A percentile compares a stretch with the other conserved stretches of the same genome.
phyloP scores from a whole-genome alignment of 2,797 vertebrate species.

The Sandelia bainsii region DNA sequence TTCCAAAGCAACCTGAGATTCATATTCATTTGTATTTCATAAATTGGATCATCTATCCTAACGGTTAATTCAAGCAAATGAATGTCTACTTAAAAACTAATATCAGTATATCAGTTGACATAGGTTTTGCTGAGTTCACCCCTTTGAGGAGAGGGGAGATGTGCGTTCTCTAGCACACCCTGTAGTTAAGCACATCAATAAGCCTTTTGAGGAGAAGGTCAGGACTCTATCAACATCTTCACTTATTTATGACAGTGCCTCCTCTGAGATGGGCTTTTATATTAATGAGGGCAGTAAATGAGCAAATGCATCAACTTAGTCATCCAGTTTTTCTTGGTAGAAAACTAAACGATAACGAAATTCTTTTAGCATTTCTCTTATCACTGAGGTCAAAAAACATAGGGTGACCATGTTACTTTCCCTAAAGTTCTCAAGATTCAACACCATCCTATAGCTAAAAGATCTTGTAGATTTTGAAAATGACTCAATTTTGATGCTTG shows the following conservation, averaged over 20 bases:
- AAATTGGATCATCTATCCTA: background rate
- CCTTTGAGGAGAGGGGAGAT: conserved; percentile 39
- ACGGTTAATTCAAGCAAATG: conserved; percentile 12
- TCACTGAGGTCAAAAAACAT: background rate
- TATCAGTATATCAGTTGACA: conserved; percentile 6
- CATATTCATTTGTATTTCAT: conserved; percentile 7
- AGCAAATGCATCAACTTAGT: conserved; percentile 11
- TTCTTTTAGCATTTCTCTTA: background rate
- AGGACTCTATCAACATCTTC: conserved; percentile 52
- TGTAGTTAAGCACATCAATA: conserved; percentile 61
- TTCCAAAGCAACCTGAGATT: background rate
- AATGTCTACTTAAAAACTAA: conserved; percentile 31
- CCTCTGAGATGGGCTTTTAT: conserved; percentile 26
- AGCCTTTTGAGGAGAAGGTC: conserved; percentile 60
- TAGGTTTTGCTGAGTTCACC: conserved; percentile 22
- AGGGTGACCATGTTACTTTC: background rate
- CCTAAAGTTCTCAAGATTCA: background rate
- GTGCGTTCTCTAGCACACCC: conserved; percentile 19
- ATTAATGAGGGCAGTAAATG: conserved; percentile 30
- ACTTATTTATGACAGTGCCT: conserved; percentile 70
- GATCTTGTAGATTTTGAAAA: background rate
- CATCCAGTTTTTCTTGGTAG: conserved; percentile 11
- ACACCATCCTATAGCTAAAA: background rate
- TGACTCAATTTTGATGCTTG: background rate
- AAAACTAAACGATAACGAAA: background rate